Conservation (phyloP, 2,888 invertebrate genomes). For the Melipona beecheii region DNA sequence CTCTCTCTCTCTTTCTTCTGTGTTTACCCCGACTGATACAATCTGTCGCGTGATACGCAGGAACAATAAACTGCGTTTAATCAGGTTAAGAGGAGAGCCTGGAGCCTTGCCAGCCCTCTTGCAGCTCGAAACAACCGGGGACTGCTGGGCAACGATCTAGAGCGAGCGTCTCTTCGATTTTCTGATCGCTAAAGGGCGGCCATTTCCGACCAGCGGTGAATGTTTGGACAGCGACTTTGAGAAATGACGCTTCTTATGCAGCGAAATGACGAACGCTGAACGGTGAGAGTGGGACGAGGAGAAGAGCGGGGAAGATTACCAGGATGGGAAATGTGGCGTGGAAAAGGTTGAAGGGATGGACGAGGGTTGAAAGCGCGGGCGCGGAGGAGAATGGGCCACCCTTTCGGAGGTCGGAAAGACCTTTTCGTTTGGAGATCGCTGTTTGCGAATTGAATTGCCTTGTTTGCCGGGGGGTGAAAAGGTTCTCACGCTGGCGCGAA, state of each 20-base stretch:
- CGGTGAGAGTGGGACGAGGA: neutral
- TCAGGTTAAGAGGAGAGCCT: conserved; percentile 75
- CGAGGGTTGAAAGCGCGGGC: neutral
- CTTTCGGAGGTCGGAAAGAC: too few relatives aligned
- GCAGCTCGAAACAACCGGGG: neutral
- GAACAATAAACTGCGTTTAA: conserved; percentile 77
- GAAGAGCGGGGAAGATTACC: neutral
- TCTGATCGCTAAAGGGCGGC: too few relatives aligned
- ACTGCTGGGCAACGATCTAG: too few relatives aligned
- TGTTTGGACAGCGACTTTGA: neutral
- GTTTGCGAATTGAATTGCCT: neutral
- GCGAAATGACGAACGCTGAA: neutral
- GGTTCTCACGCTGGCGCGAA: neutral
- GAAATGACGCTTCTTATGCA: neutral
- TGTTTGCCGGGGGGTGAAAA: neutral
- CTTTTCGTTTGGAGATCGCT: neutral
- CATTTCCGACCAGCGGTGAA: neutral
- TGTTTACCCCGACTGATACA: conserved; percentile 39
- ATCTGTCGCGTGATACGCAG: conserved; percentile 38
- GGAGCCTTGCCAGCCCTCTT: conserved; percentile 55
- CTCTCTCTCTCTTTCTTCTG: too few relatives aligned
- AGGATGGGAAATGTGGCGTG: neutral
- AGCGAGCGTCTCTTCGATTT: too few relatives aligned
- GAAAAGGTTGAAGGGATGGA: neutral
- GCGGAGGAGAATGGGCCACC: neutral